These are phyloP conservation scores for Paradoxurus hermaphroditus DNA, from an alignment of 2,113 vertebrate genomes.

Conservation along the genomic window DNA sequence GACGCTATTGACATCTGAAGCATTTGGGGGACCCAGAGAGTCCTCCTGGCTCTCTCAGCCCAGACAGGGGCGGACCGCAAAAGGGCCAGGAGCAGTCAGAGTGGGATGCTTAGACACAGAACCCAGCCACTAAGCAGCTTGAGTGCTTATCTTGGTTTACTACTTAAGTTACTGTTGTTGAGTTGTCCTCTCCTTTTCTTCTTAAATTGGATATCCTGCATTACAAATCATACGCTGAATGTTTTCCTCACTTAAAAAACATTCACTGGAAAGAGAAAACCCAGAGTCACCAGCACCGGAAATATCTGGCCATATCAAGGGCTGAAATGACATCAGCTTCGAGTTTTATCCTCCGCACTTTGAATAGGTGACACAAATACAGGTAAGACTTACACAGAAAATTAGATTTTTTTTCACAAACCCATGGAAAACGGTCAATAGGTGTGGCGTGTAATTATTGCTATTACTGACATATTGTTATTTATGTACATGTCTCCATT, in stretches of 20 bases:
- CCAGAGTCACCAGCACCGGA: not conserved
- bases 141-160: not conserved
- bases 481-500: not conserved
- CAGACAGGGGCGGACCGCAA: not conserved
- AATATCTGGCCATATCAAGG: not conserved
- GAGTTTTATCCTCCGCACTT: not conserved
- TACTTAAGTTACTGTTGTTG: not conserved
- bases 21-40: not conserved
- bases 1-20: not conserved
- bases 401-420: not conserved
- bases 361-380: not conserved
- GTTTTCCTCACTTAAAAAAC: not conserved
- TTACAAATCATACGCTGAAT: not conserved
- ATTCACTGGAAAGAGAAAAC: not conserved
- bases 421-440: not conserved
- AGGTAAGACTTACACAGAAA: not conserved
- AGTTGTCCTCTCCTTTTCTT: not conserved
- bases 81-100: not conserved
- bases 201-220: not conserved
- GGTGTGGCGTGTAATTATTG: not conserved
- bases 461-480: not conserved
- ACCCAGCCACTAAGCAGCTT: not conserved
- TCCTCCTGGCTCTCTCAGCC: not conserved
- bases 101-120: not conserved
- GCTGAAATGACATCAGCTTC: conserved; percentile 12